These are phyloP conservation scores for Zaprionus bogoriensis DNA, from an alignment of 2,888 invertebrate species.

Conservation along the genomic window DNA sequence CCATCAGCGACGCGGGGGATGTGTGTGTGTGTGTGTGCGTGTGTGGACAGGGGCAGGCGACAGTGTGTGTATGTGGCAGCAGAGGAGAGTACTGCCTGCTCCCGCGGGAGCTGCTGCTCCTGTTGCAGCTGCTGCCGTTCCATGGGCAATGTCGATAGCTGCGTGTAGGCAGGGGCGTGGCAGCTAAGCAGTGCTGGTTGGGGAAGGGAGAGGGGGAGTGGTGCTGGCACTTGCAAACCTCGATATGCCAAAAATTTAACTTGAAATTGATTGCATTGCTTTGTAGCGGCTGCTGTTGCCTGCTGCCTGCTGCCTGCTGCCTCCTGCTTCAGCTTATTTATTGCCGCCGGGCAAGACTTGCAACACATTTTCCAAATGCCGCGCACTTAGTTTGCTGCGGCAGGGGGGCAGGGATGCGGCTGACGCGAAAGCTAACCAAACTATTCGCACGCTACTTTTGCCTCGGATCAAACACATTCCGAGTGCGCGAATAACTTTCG, in stretches of 20 bases:
- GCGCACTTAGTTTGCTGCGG: slow-evolving; percentile 23
- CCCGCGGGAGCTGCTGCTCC: slow-evolving; percentile 14
- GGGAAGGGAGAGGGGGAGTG: neutral
- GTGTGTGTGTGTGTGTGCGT: slow-evolving; percentile 30
- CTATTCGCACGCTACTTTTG: slow-evolving; percentile 73
- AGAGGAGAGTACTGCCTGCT: neutral
- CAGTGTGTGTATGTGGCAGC: slow-evolving; percentile 4
- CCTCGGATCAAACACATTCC: slow-evolving; percentile 73
- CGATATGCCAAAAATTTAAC: slow-evolving; percentile 77
- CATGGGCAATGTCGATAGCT: slow-evolving; percentile 75
- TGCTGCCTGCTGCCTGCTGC: slow-evolving; percentile 15
- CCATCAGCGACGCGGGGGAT: slow-evolving; percentile 73
- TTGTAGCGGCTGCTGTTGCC: slow-evolving; percentile 51
- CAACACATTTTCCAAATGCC: slow-evolving; percentile 69
- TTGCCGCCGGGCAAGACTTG: slow-evolving; percentile 66
- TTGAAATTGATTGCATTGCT: slow-evolving; percentile 78
- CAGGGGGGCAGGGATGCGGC: neutral
- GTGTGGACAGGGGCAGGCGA: neutral
- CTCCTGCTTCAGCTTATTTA: slow-evolving; percentile 64
- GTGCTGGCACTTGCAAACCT: slow-evolving; percentile 37
- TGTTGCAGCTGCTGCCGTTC: slow-evolving; percentile 46
- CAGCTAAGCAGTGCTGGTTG: neutral
- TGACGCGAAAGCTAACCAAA: slow-evolving; percentile 27
- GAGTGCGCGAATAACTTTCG: slow-evolving; percentile 33
- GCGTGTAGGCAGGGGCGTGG: slow-evolving; percentile 3